These are phyloP conservation scores for Drosophila algonquin DNA, from an alignment of 2,888 invertebrate species.

Conservation along the genomic window DNA sequence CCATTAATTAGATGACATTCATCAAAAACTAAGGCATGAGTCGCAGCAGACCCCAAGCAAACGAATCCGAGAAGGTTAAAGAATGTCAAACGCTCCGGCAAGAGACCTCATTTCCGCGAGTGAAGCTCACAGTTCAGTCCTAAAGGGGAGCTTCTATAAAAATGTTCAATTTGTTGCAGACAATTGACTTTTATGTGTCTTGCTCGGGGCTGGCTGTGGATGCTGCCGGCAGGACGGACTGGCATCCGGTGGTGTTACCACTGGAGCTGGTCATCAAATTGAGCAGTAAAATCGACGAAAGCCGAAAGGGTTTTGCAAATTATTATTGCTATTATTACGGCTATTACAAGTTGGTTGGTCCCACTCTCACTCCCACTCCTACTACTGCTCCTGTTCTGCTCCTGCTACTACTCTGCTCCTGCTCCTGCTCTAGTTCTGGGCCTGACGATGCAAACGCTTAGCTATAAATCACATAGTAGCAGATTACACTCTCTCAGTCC, in stretches of 20 bases:
- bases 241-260: constrained; percentile 5
- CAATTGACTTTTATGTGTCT: constrained; percentile 62
- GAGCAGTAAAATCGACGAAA: constrained; percentile 66
- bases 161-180: constrained; percentile 55
- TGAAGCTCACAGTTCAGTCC: constrained; percentile 19
- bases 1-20: neutral
- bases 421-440: neutral
- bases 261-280: constrained; percentile 58
- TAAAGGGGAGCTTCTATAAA: constrained; percentile 34
- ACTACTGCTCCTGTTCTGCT: neutral
- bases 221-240: neutral
- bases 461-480: constrained; percentile 61
- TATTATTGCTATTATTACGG: constrained; percentile 73
- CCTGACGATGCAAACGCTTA: neutral
- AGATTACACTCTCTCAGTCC: constrained; percentile 45
- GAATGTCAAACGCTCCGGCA: neutral
- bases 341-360: constrained; percentile 55
- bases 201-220: constrained; percentile 11
- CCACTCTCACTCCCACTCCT: neutral
- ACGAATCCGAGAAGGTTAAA: neutral
- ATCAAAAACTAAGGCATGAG: neutral
- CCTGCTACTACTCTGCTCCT: neutral
- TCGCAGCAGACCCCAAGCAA: neutral
- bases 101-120: constrained; percentile 2
- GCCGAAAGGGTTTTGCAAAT: constrained; percentile 72